phyloP scores from a whole-genome alignment of 2,888 invertebrate species.

The Coremacera marginata region DNA sequence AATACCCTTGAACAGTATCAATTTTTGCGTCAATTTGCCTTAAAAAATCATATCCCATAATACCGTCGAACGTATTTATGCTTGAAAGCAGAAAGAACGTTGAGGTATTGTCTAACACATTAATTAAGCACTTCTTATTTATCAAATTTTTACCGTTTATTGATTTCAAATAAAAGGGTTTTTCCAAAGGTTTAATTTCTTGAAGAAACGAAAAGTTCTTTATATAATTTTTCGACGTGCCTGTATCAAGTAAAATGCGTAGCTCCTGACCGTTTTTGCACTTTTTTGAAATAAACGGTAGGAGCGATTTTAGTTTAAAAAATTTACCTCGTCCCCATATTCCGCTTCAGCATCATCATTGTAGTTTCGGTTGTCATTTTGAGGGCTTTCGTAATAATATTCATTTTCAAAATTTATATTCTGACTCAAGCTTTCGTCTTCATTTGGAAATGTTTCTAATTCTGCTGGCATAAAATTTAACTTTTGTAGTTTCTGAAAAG shows the following conservation, averaged over 20 bases:
- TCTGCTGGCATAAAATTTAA: no score
- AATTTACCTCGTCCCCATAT: no score
- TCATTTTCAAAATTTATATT: constrained; percentile 8
- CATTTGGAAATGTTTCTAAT: no score
- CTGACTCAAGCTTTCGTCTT: no score
- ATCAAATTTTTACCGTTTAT: constrained; percentile 7
- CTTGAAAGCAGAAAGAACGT: constrained; percentile 6
- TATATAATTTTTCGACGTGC: constrained; percentile 15
- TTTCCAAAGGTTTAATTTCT: constrained; percentile 12
- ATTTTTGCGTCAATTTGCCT: constrained; percentile 9
- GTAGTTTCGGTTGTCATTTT: constrained; percentile 6
- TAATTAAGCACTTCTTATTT: constrained; percentile 8
- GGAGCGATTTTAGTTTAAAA: background rate
- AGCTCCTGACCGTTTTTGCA: no score
- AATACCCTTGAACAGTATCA: constrained; percentile 3
- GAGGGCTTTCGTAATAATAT: constrained; percentile 28
- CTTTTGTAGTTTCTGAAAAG: no score
- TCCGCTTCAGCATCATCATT: no score
- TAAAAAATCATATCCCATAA: constrained; percentile 19
- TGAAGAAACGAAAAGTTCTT: constrained; percentile 1
- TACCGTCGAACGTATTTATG: constrained; percentile 12
- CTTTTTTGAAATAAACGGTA: background rate
- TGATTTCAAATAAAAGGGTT: constrained; percentile 32
- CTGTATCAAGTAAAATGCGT: constrained; percentile 21
- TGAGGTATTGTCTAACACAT: constrained; percentile 25